Evolutionary conservation across 1,140 invertebrate species (phyloP), one percentile per base, ranked within the genome.

Genomic region (Drosophila bocki): DNA sequence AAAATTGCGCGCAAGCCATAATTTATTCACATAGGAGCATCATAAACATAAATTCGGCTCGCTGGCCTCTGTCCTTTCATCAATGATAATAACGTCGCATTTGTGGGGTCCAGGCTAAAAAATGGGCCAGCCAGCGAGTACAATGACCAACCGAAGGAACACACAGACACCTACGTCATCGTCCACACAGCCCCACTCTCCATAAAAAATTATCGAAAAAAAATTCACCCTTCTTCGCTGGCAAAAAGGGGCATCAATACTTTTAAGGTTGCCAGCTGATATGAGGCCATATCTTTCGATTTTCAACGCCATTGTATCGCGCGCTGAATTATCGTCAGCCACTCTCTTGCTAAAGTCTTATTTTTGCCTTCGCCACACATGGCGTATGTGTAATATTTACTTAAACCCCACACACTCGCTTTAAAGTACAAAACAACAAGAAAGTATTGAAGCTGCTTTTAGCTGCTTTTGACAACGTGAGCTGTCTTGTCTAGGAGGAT

Each of bases 11-110:
- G 62, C 47, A 68, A 54, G 59, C 69, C 69, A 78, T 83, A 84
- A 90, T 88, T 84, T 87, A 81, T 88, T 70, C 54, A 62, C 64
- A 80, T 74, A 77, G 75, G 22, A 59, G 50, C 76, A 60, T 37
- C 56, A 70, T 82, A 79, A 79, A 79, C 83, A 82, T 83, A 88
- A 88, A 80, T 47, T 80, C 47, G 75, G 74, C 67, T 80, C 71
- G 83, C 51, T 61, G 53, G 77, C 53, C 83, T 72, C 78, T 71
- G 81, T 76, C 77, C 85, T 87, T 87, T 87, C 78, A 87, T 87
- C 84, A 88, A 72, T 78, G 84, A 88, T 87, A 88, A 87, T 88
- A 87, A 80, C 69, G 48, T 70, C 77, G 81, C 76, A 87, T 88
- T 88, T 88, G 80, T 75, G 69, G 37, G 67, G 80, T 68, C 68